phyloP scores from a whole-genome alignment of 2,113 vertebrate genomes.

The Marmota monax region DNA sequence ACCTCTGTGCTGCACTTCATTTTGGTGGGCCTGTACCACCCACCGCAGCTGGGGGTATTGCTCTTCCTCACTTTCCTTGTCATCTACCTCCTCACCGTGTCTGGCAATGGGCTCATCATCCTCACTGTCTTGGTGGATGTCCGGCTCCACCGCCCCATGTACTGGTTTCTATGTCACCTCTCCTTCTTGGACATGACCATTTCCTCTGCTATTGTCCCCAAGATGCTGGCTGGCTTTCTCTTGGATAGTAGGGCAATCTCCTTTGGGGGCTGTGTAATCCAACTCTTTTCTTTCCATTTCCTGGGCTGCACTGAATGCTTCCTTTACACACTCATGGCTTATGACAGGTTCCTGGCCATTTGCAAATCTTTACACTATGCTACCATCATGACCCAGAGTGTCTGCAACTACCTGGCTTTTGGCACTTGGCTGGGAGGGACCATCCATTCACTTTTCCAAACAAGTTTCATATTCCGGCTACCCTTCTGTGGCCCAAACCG shows the following conservation, averaged over 20 bases:
- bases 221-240: conserved; percentile 83
- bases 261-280: conserved; percentile 81
- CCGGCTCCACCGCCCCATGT: conserved; percentile 82
- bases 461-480: conserved; percentile 80
- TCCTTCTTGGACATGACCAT: conserved; percentile 84
- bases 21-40: conserved; percentile 78
- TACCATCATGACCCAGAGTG: conserved; percentile 77
- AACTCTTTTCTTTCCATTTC: conserved; percentile 84
- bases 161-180: conserved; percentile 84
- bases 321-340: conserved; percentile 84
- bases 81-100: conserved; percentile 77
- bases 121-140: conserved; percentile 75
- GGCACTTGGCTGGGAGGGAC: conserved; percentile 83
- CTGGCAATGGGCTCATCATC: conserved; percentile 83
- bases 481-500: conserved; percentile 79
- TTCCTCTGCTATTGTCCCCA: conserved; percentile 83
- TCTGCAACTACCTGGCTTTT: conserved; percentile 78
- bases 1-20: conserved; percentile 76
- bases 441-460: conserved; percentile 83
- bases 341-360: conserved; percentile 84
- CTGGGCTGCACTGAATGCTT: conserved; percentile 85
- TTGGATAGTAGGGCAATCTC: conserved; percentile 76
- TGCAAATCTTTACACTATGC: conserved; percentile 82
- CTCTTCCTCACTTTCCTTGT: conserved; percentile 78
- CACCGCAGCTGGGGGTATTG: not conserved